Conservation (phyloP, 2,888 invertebrate genomes). For the Euplexia lucipara region DNA sequence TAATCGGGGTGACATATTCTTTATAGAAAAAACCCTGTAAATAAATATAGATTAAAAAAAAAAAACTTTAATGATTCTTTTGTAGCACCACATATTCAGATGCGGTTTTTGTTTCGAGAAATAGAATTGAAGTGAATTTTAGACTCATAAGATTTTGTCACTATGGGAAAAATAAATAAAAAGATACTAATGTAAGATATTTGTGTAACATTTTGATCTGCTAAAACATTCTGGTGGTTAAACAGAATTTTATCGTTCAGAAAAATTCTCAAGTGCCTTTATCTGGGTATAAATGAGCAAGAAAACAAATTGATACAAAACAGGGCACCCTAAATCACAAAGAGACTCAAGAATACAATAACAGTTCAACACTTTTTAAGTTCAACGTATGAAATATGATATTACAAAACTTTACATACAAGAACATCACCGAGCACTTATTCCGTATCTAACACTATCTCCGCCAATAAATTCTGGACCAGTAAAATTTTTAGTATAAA, state of each 20-base stretch:
- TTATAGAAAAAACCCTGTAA: too few relatives aligned
- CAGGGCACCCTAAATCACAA: constrained; percentile 41
- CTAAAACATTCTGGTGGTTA: too few relatives aligned
- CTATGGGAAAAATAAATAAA: too few relatives aligned
- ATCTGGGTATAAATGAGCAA: not conserved
- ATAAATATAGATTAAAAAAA: too few relatives aligned
- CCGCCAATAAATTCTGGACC: constrained; percentile 46
- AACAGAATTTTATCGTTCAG: too few relatives aligned
- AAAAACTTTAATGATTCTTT: too few relatives aligned
- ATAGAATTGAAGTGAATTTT: not conserved
- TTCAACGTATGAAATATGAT: constrained; percentile 49
- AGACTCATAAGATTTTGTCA: not conserved
- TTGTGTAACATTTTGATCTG: too few relatives aligned
- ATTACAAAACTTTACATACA: constrained; percentile 49
- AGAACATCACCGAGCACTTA: constrained; percentile 34
- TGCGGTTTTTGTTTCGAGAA: too few relatives aligned
- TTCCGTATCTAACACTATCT: constrained; percentile 36
- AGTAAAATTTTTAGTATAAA: constrained; percentile 52
- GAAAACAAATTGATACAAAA: constrained; percentile 28
- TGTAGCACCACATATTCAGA: too few relatives aligned
- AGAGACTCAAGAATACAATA: constrained; percentile 35
- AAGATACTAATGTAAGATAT: too few relatives aligned
- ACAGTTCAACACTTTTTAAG: constrained; percentile 45
- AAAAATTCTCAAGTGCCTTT: not conserved
- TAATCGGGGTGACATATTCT: too few relatives aligned